Evolutionary conservation across 2,888 invertebrate species (phyloP), one percentile per base, ranked within the genome.

Genomic region (Chrysolina oricalcia): DNA sequence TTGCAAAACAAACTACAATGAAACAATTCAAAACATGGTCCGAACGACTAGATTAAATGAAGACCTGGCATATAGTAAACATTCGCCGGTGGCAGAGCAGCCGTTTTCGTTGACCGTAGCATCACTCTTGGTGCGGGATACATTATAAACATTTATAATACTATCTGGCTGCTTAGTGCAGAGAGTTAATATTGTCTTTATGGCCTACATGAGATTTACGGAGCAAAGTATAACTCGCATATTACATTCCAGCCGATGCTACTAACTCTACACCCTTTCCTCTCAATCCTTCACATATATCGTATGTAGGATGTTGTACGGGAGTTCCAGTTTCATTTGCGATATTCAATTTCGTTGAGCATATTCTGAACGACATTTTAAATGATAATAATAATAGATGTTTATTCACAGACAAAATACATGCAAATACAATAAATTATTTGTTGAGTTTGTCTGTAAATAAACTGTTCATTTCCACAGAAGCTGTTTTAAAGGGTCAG

Each of bases 171-270:
- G 75, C 74, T 75, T 66, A 77, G 67, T 76, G 75, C 80, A 78
- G 75, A 82, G 85, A 85, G 86, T 87, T 87, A 87, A 87, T 88
- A 87, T 87, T 86, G 87, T 86, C 87, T 87, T 87, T 87, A 87
- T 86, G 84, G 86, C 84, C 83, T 84, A 79, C 83, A 83, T 81
- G 85, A 87, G 87, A 88, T 88, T 88, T 87, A 87, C 86, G 83
- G 81, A 27, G 85, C 84, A 82, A 83, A 85, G 84, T 85, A 84
- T 86, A 84, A 85, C 84, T 86, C 84, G 86, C 85, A 87, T 87
- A 87, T 87, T 87, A 86, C 87, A 87, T 87, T 87, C 87, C 87
- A 79, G 78, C 83, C 79, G 80, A 81, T 81, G 82, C 79, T 79
- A 63, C 62, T 48, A 50, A 65, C 64, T 48, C 65, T 70, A 53